Evolutionary conservation across 2,888 invertebrate species (phyloP), one percentile per base, ranked within the genome.

Genomic region (Operophtera brumata): DNA sequence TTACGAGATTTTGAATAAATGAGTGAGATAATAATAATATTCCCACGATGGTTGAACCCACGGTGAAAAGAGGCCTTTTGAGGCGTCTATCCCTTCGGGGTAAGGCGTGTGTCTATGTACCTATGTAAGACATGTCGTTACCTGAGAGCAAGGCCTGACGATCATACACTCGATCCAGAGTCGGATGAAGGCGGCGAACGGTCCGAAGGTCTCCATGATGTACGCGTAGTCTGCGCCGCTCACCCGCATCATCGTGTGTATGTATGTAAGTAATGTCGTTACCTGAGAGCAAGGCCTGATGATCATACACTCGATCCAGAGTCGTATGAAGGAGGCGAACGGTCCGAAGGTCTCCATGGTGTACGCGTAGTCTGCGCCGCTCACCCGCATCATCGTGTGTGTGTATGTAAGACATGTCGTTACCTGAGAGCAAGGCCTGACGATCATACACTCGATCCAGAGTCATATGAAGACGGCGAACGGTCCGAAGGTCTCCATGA

Each of bases 141-240:
- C 90, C 84, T 96, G 96, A 0, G 98, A 98, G 84, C 99, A 99
- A 8, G 99, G 99, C 59, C 99, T 92, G 56, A 98, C 98, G 74
- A 98, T 98, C 96, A 99, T 97, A 71, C 98, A 98, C 86, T 99
- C 99, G 54, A 99, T 97, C 99, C 99, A 99, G 8, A 99, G 92
- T 57, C 99, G 92, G 67, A 99, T 92, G 89, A 99, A 99, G 1
- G 99, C 99, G 64, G 97, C 90, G 77, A 99, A 98, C 0, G 98
- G 97, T 0, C 99, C 99, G 78, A 99, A 99, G 0, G 99, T 98
- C 85, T 97, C 96, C 96, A 97, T 98, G 69, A 99, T 99, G 87
- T 99, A 99, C 0, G 99, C 99, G 85, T 99, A 99, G 89, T 99
- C 99, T 0, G 98, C 99, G 0, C 99, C 99, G 37, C 97, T 96